Base-by-base conservation (phyloP, 2,888 invertebrate species). In the Carabus problematicus region DNA sequence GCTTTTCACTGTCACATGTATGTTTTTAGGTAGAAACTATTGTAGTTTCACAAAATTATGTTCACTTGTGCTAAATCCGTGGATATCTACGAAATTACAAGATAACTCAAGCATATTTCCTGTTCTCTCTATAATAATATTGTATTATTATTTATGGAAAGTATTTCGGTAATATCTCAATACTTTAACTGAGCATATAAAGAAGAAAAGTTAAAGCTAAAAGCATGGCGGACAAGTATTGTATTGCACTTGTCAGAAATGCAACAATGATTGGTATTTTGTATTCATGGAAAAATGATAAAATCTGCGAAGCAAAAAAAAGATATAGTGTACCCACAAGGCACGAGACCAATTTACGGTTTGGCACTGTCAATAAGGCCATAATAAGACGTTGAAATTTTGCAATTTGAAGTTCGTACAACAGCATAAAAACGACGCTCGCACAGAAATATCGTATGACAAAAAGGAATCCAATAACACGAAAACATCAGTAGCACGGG, bases 341-440 rank as follows among this genome's bases (percentile, higher is more conserved):
- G 64, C 64, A 64, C 64, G 64, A 64, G 64, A 64, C 64, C 47
- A 49, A 18, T 49, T 14, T 14, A 43, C 29, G 29, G 29, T 29
- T 29, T 52, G 52, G 18, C 52, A 52, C 14, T 16, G 8, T 52
- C 29, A 29, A 29, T 29, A 29, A 29, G 29, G 14, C n/a, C 52
- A 49, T 49, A 11, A 14, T 45, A 45, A 45, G 14, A 9, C 49
- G 19, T 52, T 29, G 29, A 29, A 29, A 29, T 29, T n/a, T 49
- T 49, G 7, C 61, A 64, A 64, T 64, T 45, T 45, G 42, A n/a
- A 12, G 18, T 45, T 64, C 45, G 29, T 61, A 47, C 47, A 64
- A 64, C 43, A 64, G 19, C 43, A 64, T 56, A 64, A 64, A 56
- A 64, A 64, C n/a, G n/a, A n/a, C n/a, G n/a, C 45, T 64, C 56